Percentiles rank a stretch among this genome's conserved stretches.
phyloP scores from a whole-genome alignment of 2,797 vertebrate genomes.

The Sparus aurata region DNA sequence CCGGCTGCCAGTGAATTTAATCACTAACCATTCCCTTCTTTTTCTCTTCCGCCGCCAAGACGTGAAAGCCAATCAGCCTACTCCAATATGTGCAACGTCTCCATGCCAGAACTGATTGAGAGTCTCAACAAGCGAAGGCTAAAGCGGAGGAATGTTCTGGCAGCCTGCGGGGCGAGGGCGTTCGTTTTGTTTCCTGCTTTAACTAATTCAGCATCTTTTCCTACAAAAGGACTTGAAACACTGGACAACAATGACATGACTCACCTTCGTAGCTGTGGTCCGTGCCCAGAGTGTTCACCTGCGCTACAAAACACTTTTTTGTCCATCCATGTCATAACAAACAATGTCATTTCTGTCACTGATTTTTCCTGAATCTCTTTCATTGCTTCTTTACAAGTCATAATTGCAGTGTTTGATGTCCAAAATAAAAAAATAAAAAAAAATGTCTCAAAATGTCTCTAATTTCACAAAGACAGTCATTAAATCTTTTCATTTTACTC shows the following conservation, averaged over 20 bases:
- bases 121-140: slow-evolving; percentile 65
- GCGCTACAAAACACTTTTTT: slow-evolving; percentile 21
- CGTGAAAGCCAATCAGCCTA: slow-evolving; percentile 79
- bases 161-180: slow-evolving; percentile 63
- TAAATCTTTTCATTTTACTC: neutral
- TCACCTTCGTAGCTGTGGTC: slow-evolving; percentile 19
- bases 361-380: neutral
- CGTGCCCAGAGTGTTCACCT: slow-evolving; percentile 24
- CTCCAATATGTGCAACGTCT: slow-evolving; percentile 81
- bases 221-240: slow-evolving; percentile 49
- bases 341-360: neutral
- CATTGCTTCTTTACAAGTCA: neutral
- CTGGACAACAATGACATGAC: slow-evolving; percentile 30
- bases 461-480: neutral
- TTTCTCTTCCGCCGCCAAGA: slow-evolving; percentile 70
- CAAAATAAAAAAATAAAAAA: too few species aligned
- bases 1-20: slow-evolving; percentile 83
- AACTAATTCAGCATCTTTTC: slow-evolving; percentile 72
- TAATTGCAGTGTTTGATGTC: too few species aligned
- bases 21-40: slow-evolving; percentile 75
- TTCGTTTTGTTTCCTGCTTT: slow-evolving; percentile 67
- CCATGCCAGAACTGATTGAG: slow-evolving; percentile 76
- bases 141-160: slow-evolving; percentile 71
- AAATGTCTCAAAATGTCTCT: neutral
- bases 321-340: neutral